Conservation (phyloP, 2,888 invertebrate genomes). For the Dynastes tityus region DNA sequence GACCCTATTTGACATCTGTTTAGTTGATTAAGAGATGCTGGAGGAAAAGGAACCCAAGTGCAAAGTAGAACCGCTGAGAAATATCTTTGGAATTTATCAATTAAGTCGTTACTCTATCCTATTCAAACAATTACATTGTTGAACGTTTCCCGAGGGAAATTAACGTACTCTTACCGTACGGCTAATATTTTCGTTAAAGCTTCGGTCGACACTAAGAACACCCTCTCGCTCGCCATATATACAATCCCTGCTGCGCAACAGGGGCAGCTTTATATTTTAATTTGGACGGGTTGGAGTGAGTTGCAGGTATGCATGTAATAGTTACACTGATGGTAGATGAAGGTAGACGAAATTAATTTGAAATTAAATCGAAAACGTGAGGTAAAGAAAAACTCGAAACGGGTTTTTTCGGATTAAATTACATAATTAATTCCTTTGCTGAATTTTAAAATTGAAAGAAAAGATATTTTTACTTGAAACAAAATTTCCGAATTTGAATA, state of each 20-base stretch:
- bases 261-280: slow-evolving; percentile 1
- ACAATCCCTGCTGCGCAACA: not conserved
- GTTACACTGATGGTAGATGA: not conserved
- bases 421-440: no score
- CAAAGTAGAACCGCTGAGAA: not conserved
- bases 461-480: not conserved
- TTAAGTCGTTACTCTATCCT: slow-evolving; percentile 30
- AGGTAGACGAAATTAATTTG: slow-evolving; percentile 4
- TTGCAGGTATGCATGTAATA: not conserved
- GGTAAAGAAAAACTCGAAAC: not conserved
- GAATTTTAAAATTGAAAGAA: no score
- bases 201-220: slow-evolving; percentile 3
- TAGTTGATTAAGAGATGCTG: no score
- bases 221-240: not conserved
- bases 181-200: slow-evolving; percentile 27
- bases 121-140: slow-evolving; percentile 40
- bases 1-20: no score
- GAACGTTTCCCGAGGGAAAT: slow-evolving; percentile 34
- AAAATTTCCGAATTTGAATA: not conserved
- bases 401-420: not conserved
- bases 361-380: slow-evolving; percentile 2
- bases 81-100: slow-evolving; percentile 15
- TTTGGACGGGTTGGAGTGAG: not conserved
- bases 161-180: slow-evolving; percentile 1
- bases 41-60: no score